Conservation (phyloP, 2,113 vertebrate species). For the Brienomyrus brachyistius region DNA sequence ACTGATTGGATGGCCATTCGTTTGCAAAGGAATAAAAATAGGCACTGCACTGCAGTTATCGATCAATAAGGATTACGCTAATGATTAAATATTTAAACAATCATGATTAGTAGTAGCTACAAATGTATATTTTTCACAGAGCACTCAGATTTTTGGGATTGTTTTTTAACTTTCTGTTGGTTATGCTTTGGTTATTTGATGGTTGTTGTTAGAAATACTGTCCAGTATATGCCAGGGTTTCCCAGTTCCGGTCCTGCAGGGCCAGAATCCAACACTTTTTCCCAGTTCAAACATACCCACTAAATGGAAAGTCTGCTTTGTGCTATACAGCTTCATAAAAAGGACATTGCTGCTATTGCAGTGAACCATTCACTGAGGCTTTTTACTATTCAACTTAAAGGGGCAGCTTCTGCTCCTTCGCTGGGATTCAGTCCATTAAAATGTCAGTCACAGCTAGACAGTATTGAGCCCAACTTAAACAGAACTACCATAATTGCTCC, state of each 20-base stretch:
- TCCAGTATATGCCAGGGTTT: not conserved
- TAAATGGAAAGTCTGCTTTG: not conserved
- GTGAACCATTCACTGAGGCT: not conserved
- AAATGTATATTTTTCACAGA: not conserved
- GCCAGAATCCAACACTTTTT: not conserved
- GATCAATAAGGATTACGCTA: not conserved
- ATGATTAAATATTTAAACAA: not conserved
- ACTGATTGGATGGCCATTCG: not conserved
- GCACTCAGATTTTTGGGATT: not conserved
- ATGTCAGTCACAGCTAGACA: not conserved
- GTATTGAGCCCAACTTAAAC: not conserved
- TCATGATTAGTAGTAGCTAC: not conserved
- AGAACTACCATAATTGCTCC: not conserved
- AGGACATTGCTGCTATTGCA: not conserved
- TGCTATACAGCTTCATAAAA: not conserved
- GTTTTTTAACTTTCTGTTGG: not conserved
- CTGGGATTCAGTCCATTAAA: not conserved
- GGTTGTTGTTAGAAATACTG: not conserved
- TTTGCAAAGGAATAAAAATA: not conserved
- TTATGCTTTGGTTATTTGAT: not conserved
- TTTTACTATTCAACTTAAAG: not conserved
- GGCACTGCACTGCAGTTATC: not conserved
- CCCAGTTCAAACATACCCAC: not conserved
- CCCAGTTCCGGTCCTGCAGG: not conserved
- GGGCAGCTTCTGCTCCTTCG: not conserved